phyloP scores from a whole-genome alignment of 1,140 invertebrate genomes.

The Augochlora pura region DNA sequence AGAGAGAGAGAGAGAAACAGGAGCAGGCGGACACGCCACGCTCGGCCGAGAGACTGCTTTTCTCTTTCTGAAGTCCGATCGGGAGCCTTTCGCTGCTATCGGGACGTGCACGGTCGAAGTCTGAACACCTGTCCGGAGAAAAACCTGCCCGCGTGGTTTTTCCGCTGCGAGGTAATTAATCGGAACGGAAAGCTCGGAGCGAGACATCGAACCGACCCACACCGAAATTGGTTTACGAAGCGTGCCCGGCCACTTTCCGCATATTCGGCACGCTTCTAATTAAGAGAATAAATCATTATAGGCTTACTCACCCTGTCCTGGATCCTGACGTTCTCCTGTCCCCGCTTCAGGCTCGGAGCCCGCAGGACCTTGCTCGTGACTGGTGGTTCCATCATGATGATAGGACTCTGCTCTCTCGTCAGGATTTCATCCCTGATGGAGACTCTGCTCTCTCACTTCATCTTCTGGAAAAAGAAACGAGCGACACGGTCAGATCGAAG shows the following conservation, averaged over 20 bases:
- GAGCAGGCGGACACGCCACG: background rate
- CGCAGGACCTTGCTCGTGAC: constrained; percentile 82
- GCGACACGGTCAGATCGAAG: no score
- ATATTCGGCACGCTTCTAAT: background rate
- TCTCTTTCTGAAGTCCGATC: no score
- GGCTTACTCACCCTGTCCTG: constrained; percentile 87
- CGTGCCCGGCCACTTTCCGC: background rate
- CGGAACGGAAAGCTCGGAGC: no score
- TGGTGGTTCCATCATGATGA: constrained; percentile 74
- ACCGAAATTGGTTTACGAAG: no score
- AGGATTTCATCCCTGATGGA: constrained; percentile 68
- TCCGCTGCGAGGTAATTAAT: no score
- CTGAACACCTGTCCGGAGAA: no score
- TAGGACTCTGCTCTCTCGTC: constrained; percentile 58
- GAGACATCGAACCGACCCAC: background rate
- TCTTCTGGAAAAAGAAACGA: constrained; percentile 48
- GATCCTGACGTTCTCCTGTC: constrained; percentile 86
- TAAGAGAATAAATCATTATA: no score
- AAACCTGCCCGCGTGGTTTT: no score
- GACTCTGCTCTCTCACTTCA: constrained; percentile 55
- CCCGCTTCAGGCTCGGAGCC: constrained; percentile 86
- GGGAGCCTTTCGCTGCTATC: no score
- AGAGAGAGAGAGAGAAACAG: background rate
- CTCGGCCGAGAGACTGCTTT: no score
- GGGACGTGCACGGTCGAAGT: no score